Evolutionary conservation across 2,113 vertebrate genomes (phyloP), one percentile per base, ranked within the genome.

Genomic region (Balaeniceps rex): DNA sequence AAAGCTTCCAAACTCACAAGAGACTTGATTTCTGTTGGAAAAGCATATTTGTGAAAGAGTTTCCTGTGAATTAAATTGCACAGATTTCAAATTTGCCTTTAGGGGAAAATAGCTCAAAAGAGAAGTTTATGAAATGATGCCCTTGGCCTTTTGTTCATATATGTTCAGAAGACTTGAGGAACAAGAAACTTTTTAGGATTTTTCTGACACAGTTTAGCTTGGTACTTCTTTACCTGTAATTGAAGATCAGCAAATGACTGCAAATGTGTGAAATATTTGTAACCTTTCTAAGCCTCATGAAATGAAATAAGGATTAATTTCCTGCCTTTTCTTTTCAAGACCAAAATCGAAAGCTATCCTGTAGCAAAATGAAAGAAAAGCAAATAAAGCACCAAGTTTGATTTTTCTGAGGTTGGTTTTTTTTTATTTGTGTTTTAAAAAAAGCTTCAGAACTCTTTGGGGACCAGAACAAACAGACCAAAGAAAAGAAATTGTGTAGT

Each of bases 391-490:
- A 81, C 14, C 19, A 46, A 64, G 4, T 61, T n/a, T 24, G 11
- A 2, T 34, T n/a, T 58, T 1, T n/a, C 0, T 51, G 18, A 33
- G 33, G 7, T 13, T 44, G 19, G 28, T 4, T 16, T 51, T 60
- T 49, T 22, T 17, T 51, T 26, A 15, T 26, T 52, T 52, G 15
- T 52, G 26, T 34, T 52, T 36, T 8, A 54, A n/a, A n/a, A 57
- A 92, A 46, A 64, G 2, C 13, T 85, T 71, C 25, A 61, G 14
- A 71, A 55, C 22, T 22, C 40, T 61, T 55, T 38, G 34, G 22
- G 12, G 29, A 36, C 29, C 13, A 69, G 22, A 87, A 42, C 31
- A 65, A 75, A 54, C 17, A 66, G 31, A 58, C 26, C 12, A 36
- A 61, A 88, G 13, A 29, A 77, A 69, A 65, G 46, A 68, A 93